phyloP scores from a whole-genome alignment of 2,113 vertebrate genomes.

The Cheilinus undulatus region DNA sequence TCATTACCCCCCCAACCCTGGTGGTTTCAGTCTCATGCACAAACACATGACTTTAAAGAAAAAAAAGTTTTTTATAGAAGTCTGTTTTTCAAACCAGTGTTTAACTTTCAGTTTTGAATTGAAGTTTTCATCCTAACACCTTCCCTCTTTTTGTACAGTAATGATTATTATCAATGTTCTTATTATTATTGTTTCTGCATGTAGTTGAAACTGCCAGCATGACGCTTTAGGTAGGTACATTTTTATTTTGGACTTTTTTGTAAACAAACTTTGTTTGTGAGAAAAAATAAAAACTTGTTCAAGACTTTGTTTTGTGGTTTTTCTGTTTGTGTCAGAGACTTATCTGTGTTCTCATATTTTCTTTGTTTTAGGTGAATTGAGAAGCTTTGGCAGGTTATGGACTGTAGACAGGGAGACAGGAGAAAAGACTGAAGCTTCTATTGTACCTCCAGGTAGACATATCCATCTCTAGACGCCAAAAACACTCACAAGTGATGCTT shows the following conservation, averaged over 20 bases:
- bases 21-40: conserved; percentile 51
- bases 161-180: conserved; percentile 70
- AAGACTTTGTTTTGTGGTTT: conserved; percentile 20
- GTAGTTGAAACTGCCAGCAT: conserved; percentile 83
- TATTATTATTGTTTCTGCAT: conserved; percentile 79
- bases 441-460: conserved; percentile 37
- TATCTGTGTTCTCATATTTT: conserved; percentile 15
- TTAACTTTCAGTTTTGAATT: conserved; percentile 38
- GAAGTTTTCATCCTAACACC: conserved; percentile 39
- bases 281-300: conserved; percentile 65
- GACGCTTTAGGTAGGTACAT: conserved; percentile 81
- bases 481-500: neutral
- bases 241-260: conserved; percentile 82
- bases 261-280: conserved; percentile 81
- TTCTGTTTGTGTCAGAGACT: conserved; percentile 12
- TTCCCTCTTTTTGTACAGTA: conserved; percentile 72
- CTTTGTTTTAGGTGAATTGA: conserved; percentile 43
- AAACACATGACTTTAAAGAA: conserved; percentile 55
- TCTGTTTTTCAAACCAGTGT: conserved; percentile 5
- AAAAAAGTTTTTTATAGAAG: conserved; percentile 57
- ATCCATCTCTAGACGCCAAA: neutral
- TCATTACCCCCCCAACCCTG: conserved; percentile 13
- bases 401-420: conserved; percentile 34
- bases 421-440: conserved; percentile 23
- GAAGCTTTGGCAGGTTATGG: conserved; percentile 12